Evolutionary conservation across 2,888 invertebrate genomes (phyloP), one percentile per base, ranked within the genome.

Genomic region (Sinohyriopsis cumingii): DNA sequence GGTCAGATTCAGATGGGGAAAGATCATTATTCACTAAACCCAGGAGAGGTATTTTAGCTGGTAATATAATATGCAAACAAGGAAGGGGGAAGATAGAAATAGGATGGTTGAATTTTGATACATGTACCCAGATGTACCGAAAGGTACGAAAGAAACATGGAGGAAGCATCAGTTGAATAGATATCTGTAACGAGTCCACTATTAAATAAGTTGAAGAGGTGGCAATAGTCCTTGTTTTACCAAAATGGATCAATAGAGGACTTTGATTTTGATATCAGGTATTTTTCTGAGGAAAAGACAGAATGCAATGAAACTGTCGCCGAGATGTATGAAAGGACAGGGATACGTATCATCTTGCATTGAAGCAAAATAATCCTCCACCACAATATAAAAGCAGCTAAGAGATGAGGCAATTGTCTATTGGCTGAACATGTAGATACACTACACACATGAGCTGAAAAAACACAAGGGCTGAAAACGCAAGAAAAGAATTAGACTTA

Each of bases 41-140:
- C 28, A 28, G 28, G 28, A 5, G 28, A 28, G 28, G 5, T 28
- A 28, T 28, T 28, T 28, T 28, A 28, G 28, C 28, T 56, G 66
- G 59, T 28, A 66, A 65, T 24, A 59, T 2, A n/a, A 20, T 59
- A 53, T 59, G 54, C 4, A 3, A 20, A 6, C 59, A 66, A 59
- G 57, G 19, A 22, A 28, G 3, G 3, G 6, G 65, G 25, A 65
- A 22, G n/a, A 19, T 66, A 22, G 66, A 59, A 66, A 33, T 66
- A 22, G 66, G 66, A 18, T 66, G 59, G 66, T 19, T 66, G 19
- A 28, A 66, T 33, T 66, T 59, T 33, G 24, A 59, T 7, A 54
- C 7, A 2, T 1, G 19, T 15, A 22, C 5, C 20, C 53, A 65
- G 18, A 24, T 57, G 12, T 65, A 57, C 28, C 25, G 45, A 15